Evolutionary conservation across 2,113 vertebrate species (phyloP), one percentile per base, ranked within the genome.

Genomic region (Oreochromis aureus): DNA sequence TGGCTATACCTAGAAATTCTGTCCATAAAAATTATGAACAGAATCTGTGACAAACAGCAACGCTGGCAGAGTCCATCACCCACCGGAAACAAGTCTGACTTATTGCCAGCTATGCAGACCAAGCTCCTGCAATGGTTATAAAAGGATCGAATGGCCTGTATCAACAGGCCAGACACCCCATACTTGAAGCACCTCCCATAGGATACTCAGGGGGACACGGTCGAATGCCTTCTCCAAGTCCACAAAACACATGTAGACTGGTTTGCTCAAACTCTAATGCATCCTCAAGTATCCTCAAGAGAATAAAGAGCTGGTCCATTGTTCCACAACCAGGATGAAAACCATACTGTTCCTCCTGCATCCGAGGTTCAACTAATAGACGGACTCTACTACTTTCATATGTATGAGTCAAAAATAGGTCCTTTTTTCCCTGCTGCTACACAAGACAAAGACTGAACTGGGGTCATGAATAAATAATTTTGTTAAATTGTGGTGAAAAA

Each of bases 401-500:
- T 73, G 41, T 59, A 19, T 19, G 63, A 85, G 51, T 46, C 90
- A 83, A 89, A 93, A 89, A 89, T 91, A 76, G 44, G 55, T 56
- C 2, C 32, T n/a, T 22, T 46, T 80, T 1, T 1, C 24, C 19
- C 51, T 54, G n/a, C 30, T 36, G 61, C 30, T 80, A 69, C 3
- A 3, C 34, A 86, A 46, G 80, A 91, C 83, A 83, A 86, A 82
- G 83, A 82, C n/a, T 46, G 66, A 88, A 89, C 59, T 4, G 2
- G 53, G n/a, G 34, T 87, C 82, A 88, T 91, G 80, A 92, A 94
- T 91, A 85, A 93, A 84, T 89, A 2, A 88, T 90, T 90, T 69
- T 84, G 53, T 83, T 22, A 41, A 82, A 61, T 44, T 81, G 79
- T 80, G 80, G 55, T 2, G 81, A 84, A 88, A 88, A 46, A 88